Conservation (phyloP, 1,140 invertebrate genomes). For the Brachionus koreanus region DNA sequence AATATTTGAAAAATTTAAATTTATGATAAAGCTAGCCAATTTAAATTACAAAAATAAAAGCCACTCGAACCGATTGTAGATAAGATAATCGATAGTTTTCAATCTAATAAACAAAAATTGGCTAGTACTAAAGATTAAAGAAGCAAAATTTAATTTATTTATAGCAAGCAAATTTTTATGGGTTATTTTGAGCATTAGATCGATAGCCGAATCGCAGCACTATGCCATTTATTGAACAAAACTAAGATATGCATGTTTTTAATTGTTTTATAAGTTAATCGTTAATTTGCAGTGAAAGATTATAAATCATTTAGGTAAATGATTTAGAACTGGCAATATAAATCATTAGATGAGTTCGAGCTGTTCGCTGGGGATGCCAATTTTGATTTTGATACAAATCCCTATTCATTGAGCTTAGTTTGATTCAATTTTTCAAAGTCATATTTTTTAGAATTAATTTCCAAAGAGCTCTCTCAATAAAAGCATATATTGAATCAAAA, state of each 20-base stretch:
- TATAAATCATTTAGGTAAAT: conserved; percentile 5
- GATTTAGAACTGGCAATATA: not conserved
- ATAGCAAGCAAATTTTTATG: not conserved
- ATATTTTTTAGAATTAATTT: not conserved
- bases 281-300: not conserved
- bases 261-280: not conserved
- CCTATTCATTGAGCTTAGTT: not conserved
- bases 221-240: not conserved
- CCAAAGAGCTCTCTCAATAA: not conserved
- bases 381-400: too few relatives aligned
- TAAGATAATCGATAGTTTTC: conserved; percentile 1
- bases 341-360: not conserved
- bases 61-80: not conserved
- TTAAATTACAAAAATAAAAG: not conserved
- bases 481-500: not conserved
- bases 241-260: not conserved
- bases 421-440: not conserved
- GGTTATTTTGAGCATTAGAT: not conserved
- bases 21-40: not conserved
- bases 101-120: not conserved
- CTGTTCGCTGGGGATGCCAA: not conserved
- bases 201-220: not conserved
- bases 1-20: not conserved
- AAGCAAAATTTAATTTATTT: not conserved
- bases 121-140: not conserved